phyloP scores from a whole-genome alignment of 1,140 invertebrate genomes.

The Drosophila parvula region DNA sequence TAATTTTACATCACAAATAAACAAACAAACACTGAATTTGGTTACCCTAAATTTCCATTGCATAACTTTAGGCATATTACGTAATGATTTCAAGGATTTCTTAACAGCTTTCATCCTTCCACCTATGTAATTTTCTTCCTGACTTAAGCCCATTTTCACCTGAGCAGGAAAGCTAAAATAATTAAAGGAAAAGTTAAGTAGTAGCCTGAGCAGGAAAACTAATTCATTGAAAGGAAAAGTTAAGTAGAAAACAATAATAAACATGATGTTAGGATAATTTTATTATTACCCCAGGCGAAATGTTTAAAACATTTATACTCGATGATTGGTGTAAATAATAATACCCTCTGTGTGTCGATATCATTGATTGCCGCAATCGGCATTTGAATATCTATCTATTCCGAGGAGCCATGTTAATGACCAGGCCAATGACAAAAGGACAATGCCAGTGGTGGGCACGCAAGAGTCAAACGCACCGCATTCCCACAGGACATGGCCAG shows the following conservation, averaged over 20 bases:
- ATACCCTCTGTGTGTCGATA: conserved; percentile 1
- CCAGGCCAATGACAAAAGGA: conserved; percentile 57
- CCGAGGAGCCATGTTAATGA: conserved; percentile 45
- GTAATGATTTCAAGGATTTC: too few species aligned
- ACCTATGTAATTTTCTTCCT: not conserved
- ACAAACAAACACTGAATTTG: too few species aligned
- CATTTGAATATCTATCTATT: conserved; percentile 30
- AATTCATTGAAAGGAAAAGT: not conserved
- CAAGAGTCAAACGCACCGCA: conserved; percentile 35
- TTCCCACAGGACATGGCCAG: conserved; percentile 29
- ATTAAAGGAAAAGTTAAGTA: not conserved
- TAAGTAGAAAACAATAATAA: not conserved
- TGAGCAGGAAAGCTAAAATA: too few species aligned
- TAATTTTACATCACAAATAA: too few species aligned
- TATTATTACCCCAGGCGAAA: not conserved
- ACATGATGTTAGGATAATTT: not conserved
- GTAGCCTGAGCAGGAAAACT: too few species aligned
- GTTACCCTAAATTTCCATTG: too few species aligned
- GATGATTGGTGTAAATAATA: conserved; percentile 14
- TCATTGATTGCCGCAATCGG: conserved; percentile 31
- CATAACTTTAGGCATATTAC: too few species aligned
- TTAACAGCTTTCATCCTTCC: not conserved
- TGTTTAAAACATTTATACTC: conserved; percentile 1
- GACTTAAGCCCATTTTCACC: not conserved
- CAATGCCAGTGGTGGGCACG: conserved; percentile 57